Conservation (phyloP, 2,888 invertebrate genomes). For the Chloroclysta siterata region DNA sequence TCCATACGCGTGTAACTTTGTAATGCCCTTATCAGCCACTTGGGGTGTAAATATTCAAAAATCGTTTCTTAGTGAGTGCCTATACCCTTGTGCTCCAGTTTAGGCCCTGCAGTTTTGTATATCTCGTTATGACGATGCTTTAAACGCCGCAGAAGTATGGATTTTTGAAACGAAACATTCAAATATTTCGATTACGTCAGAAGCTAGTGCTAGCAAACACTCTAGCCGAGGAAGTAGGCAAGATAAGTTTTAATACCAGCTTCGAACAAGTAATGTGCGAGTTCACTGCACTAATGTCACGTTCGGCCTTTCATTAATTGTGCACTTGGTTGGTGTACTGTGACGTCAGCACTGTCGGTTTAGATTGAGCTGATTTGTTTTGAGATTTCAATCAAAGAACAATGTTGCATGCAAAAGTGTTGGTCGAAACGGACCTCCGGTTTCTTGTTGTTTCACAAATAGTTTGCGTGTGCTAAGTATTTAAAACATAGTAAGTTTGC, state of each 20-base stretch:
- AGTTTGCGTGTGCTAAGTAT: too few species aligned
- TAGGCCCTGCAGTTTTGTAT: too few species aligned
- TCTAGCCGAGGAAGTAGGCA: conserved; percentile 74
- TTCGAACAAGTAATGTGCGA: conserved; percentile 72
- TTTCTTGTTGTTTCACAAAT: not conserved
- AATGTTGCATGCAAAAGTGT: conserved; percentile 9
- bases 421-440: not conserved
- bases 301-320: conserved; percentile 82
- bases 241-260: conserved; percentile 83
- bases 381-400: conserved; percentile 13
- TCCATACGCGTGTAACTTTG: too few species aligned
- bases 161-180: too few species aligned
- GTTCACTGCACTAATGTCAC: conserved; percentile 82
- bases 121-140: too few species aligned
- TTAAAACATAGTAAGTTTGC: too few species aligned
- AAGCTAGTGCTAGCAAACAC: conserved; percentile 44
- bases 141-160: too few species aligned
- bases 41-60: too few species aligned
- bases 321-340: conserved; percentile 51
- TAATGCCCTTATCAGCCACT: too few species aligned
- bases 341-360: conserved; percentile 17
- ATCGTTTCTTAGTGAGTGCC: too few species aligned
- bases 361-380: conserved; percentile 14
- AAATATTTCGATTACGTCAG: too few species aligned
- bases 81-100: too few species aligned